These are phyloP conservation scores for Xylocampa areola DNA, from an alignment of 2,888 invertebrate species.

Conservation along the genomic window DNA sequence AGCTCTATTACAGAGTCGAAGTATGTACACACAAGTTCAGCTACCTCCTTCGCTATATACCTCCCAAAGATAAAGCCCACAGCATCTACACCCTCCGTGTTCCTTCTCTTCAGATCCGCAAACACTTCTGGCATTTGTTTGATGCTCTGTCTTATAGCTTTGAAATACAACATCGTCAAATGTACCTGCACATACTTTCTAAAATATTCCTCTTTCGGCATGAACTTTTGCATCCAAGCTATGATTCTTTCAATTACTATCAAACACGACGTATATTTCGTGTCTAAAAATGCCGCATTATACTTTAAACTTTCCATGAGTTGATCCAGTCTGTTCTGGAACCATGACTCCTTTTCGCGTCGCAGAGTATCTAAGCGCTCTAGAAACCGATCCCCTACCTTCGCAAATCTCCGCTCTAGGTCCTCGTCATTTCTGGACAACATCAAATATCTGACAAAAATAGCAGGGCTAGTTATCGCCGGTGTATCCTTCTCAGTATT, in stretches of 20 bases:
- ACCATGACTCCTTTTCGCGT: neutral
- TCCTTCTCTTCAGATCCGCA: conserved; percentile 48
- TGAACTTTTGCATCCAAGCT: conserved; percentile 60
- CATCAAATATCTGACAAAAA: conserved; percentile 70
- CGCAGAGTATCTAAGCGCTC: conserved; percentile 54
- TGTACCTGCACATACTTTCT: conserved; percentile 64
- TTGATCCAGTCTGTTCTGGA: conserved; percentile 43
- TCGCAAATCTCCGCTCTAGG: conserved; percentile 59
- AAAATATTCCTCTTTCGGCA: conserved; percentile 70
- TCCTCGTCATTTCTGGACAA: conserved; percentile 61
- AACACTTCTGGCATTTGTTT: conserved; percentile 64
- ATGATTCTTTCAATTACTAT: conserved; percentile 67
- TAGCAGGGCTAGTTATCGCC: conserved; percentile 56
- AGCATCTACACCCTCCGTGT: conserved; percentile 58
- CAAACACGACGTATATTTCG: conserved; percentile 63
- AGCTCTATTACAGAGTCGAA: conserved; percentile 69
- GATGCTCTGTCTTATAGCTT: conserved; percentile 64
- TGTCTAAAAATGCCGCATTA: conserved; percentile 66
- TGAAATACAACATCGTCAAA: conserved; percentile 70
- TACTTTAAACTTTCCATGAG: conserved; percentile 65
- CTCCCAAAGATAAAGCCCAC: conserved; percentile 71
- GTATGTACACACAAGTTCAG: conserved; percentile 62
- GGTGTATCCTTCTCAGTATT: conserved; percentile 40
- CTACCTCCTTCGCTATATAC: conserved; percentile 66
- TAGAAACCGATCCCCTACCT: conserved; percentile 63